Conservation (phyloP, 92 coral and sea anemone species). For the Actinernus sp. region DNA sequence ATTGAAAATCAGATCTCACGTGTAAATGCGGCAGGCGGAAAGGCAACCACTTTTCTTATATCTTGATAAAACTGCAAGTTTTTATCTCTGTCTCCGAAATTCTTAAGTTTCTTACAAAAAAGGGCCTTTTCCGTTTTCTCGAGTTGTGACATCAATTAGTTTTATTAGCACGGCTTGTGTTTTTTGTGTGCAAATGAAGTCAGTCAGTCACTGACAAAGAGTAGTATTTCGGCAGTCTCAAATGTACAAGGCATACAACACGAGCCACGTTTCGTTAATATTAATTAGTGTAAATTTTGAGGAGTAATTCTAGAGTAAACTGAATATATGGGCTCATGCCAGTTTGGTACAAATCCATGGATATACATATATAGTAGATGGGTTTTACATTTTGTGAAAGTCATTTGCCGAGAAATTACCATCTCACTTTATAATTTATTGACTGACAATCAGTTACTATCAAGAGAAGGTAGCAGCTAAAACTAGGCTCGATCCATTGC, state of each 20-base stretch:
- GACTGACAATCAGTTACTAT: no score
- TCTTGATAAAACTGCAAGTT: conserved; percentile 1
- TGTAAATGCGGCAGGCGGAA: background rate
- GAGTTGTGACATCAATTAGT: no score
- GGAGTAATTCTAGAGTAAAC: background rate
- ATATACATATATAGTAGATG: no score
- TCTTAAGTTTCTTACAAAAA: background rate
- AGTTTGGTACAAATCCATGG: no score
- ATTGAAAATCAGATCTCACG: background rate
- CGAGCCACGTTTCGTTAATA: conserved; percentile 2
- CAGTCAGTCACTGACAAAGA: no score
- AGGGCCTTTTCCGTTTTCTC: no score
- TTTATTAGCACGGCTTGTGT: no score
- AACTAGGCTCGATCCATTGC: background rate
- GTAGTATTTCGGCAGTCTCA: no score
- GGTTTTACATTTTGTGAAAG: no score
- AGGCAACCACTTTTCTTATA: background rate
- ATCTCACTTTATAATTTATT: no score
- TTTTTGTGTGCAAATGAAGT: no score
- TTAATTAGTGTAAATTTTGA: background rate
- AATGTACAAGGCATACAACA: background rate
- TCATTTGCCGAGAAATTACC: background rate
- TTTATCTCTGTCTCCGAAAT: background rate
- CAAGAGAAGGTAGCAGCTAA: background rate
- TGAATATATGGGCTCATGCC: background rate